Evolutionary conservation across 2,888 invertebrate species (phyloP).

Genomic region (Phasia obesa): DNA sequence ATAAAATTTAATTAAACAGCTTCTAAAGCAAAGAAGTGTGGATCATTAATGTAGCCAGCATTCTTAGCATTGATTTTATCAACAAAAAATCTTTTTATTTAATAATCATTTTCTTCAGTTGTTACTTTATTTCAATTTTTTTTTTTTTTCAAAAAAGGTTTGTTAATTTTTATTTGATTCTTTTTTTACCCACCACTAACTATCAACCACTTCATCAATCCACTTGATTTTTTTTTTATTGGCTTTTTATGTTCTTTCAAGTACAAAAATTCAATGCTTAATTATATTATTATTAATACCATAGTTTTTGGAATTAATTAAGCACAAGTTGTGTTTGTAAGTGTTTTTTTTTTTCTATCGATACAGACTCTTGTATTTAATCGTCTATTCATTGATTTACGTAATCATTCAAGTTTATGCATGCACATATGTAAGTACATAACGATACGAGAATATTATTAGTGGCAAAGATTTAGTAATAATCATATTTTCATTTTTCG

Average conservation of each 20-base stretch:
- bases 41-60: no score
- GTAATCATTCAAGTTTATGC: slow-evolving; percentile 13
- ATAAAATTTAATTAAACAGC: no score
- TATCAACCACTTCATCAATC: slow-evolving; percentile 22
- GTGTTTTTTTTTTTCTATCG: neutral
- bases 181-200: neutral
- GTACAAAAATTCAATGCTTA: slow-evolving; percentile 61
- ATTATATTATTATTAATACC: slow-evolving; percentile 47
- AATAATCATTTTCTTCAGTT: neutral
- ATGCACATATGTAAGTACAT: neutral
- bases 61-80: no score
- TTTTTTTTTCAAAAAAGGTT: neutral
- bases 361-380: neutral
- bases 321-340: no score
- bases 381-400: no score
- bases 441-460: no score
- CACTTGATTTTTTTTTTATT: slow-evolving; percentile 31
- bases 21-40: no score
- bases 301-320: slow-evolving; percentile 39
- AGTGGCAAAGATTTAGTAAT: slow-evolving; percentile 30
- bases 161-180: slow-evolving; percentile 9
- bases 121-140: neutral
- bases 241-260: slow-evolving; percentile 13
- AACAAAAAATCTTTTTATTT: neutral
- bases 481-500: neutral